Percentiles rank a stretch among this genome's conserved stretches.
Conservation (phyloP, 2,888 invertebrate species). For the Thalpophila matura region DNA sequence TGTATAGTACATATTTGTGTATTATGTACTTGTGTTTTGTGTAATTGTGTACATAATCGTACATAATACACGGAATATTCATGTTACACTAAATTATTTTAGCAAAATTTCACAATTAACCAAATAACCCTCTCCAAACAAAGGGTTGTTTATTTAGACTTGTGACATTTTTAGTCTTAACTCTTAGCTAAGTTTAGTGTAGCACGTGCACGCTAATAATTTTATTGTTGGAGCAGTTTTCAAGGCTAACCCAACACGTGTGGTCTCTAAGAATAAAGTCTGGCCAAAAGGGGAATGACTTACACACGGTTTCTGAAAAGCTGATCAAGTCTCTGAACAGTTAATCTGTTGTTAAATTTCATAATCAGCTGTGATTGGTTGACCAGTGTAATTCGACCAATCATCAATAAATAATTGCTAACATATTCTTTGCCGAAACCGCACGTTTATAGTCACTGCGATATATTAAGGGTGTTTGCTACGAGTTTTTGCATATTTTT, state of each 20-base stretch:
- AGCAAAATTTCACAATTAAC: not conserved
- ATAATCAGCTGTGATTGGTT: no score
- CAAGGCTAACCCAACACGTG: slow-evolving; percentile 28
- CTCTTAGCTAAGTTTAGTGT: slow-evolving; percentile 13
- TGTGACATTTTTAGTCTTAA: slow-evolving; percentile 21
- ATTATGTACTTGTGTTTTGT: slow-evolving; percentile 33
- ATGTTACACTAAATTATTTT: not conserved
- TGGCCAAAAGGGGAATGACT: no score
- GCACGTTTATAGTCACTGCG: no score
- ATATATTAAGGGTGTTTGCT: no score
- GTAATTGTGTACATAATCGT: slow-evolving; percentile 35
- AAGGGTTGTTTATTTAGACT: slow-evolving; percentile 9
- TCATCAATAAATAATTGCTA: no score
- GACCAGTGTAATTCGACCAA: no score
- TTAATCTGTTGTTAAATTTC: no score
- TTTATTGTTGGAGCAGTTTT: slow-evolving; percentile 20
- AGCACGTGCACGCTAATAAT: slow-evolving; percentile 42
- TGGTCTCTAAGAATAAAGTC: slow-evolving; percentile 25
- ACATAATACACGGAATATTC: no score
- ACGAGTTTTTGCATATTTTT: no score
- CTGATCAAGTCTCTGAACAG: no score
- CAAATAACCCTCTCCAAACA: slow-evolving; percentile 17
- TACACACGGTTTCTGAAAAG: no score
- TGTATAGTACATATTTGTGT: slow-evolving; percentile 70
- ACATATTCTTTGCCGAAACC: no score